Evolutionary conservation across 2,888 invertebrate genomes (phyloP).

Genomic region (Meiosimyza decipiens): DNA sequence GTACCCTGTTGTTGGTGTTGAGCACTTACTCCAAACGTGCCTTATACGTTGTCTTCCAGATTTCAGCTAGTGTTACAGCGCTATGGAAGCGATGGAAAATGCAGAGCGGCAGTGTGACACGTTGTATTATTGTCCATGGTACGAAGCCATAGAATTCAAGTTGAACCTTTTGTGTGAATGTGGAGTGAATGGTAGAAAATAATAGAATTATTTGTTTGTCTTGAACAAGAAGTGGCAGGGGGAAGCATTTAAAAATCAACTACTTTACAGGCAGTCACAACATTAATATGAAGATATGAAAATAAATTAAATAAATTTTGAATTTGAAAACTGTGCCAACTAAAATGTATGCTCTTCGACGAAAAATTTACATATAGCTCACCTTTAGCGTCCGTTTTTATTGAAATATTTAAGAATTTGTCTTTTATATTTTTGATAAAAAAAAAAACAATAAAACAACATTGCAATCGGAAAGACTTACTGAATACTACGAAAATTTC

Average conservation of each 20-base stretch:
- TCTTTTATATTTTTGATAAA: too few species aligned
- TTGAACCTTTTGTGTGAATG: slow-evolving; percentile 71
- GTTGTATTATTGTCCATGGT: slow-evolving; percentile 93
- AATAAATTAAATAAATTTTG: background rate
- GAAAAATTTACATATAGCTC: too few species aligned
- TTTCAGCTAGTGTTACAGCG: slow-evolving; percentile 92
- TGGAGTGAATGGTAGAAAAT: slow-evolving; percentile 11
- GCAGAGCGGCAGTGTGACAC: slow-evolving; percentile 91
- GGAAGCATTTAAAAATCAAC: slow-evolving; percentile 7
- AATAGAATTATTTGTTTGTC: background rate
- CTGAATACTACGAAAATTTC: too few species aligned
- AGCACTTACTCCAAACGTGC: slow-evolving; percentile 82
- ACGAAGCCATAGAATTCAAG: slow-evolving; percentile 92
- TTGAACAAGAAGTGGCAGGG: background rate
- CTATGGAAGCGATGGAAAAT: slow-evolving; percentile 97
- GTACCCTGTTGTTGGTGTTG: background rate
- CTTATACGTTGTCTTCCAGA: slow-evolving; percentile 96
- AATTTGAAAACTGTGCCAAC: too few species aligned
- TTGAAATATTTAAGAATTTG: too few species aligned
- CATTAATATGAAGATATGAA: slow-evolving; percentile 7
- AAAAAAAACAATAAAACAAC: too few species aligned
- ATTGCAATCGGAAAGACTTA: too few species aligned
- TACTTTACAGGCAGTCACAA: slow-evolving; percentile 5
- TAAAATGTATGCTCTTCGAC: too few species aligned
- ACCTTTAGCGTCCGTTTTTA: too few species aligned